These are phyloP conservation scores for Embiotoca jacksoni DNA, from an alignment of 2,113 vertebrate genomes.

Conservation along the genomic window DNA sequence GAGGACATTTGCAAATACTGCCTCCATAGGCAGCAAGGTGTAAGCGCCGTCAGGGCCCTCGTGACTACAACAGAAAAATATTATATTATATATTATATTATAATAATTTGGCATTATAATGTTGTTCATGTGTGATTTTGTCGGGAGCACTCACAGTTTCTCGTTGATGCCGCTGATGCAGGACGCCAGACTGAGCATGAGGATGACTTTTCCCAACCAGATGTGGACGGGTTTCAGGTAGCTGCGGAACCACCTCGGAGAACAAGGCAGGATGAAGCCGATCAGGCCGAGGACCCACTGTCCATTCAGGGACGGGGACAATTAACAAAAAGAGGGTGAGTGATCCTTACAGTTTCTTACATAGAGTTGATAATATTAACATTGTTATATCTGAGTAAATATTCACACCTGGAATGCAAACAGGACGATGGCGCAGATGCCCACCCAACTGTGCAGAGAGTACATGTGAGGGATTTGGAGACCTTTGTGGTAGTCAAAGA, in stretches of 20 bases:
- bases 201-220: constrained; percentile 32
- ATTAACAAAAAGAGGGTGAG: no score
- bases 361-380: no score
- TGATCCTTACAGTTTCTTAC: no score
- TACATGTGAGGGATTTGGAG: constrained; percentile 17
- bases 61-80: constrained; percentile 14
- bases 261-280: constrained; percentile 42
- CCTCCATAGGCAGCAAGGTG: constrained; percentile 25
- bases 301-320: background rate
- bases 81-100: background rate
- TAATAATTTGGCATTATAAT: background rate
- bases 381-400: background rate
- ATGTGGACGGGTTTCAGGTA: constrained; percentile 34
- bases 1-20: constrained; percentile 37
- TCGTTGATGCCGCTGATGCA: constrained; percentile 55
- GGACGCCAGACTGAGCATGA: constrained; percentile 44
- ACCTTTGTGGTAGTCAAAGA: constrained; percentile 34
- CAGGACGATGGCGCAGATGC: constrained; percentile 28
- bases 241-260: constrained; percentile 1
- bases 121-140: background rate
- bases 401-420: constrained; percentile 47
- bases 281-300: constrained; percentile 42
- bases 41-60: background rate
- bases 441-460: constrained; percentile 58
- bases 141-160: constrained; percentile 16